These are phyloP conservation scores for Arge pagana DNA, from an alignment of 2,888 invertebrate genomes.

Conservation along the genomic window DNA sequence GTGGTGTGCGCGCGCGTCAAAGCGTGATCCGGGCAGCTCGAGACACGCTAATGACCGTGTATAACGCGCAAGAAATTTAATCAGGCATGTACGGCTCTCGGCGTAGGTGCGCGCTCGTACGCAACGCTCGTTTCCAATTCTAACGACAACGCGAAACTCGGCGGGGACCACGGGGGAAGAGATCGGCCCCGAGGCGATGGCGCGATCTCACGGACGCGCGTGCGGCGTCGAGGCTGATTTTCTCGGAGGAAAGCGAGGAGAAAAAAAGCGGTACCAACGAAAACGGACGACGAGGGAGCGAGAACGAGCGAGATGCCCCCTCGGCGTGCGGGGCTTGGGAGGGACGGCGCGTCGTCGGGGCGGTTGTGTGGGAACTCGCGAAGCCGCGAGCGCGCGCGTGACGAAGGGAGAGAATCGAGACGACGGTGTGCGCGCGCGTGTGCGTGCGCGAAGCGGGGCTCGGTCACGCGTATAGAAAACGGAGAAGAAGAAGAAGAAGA, in stretches of 20 bases:
- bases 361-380: neutral
- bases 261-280: too few relatives aligned
- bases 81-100: slow-evolving; percentile 33
- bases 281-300: neutral
- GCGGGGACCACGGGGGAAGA: neutral
- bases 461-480: slow-evolving; percentile 35
- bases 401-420: slow-evolving; percentile 1
- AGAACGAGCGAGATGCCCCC: neutral
- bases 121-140: neutral
- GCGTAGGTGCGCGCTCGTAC: neutral
- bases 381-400: neutral
- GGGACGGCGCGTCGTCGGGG: too few relatives aligned
- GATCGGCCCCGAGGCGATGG: neutral
- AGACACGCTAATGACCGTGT: slow-evolving; percentile 49
- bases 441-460: slow-evolving; percentile 31
- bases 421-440: slow-evolving; percentile 19
- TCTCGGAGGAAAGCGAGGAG: too few relatives aligned
- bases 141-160: neutral
- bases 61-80: slow-evolving; percentile 53
- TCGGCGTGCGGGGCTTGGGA: neutral
- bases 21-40: slow-evolving; percentile 49
- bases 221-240: too few relatives aligned
- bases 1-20: too few relatives aligned
- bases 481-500: slow-evolving; percentile 27
- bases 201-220: too few relatives aligned